These are phyloP conservation scores for Dryobates pubescens DNA, from an alignment of 2,797 vertebrate genomes.

Conservation along the genomic window DNA sequence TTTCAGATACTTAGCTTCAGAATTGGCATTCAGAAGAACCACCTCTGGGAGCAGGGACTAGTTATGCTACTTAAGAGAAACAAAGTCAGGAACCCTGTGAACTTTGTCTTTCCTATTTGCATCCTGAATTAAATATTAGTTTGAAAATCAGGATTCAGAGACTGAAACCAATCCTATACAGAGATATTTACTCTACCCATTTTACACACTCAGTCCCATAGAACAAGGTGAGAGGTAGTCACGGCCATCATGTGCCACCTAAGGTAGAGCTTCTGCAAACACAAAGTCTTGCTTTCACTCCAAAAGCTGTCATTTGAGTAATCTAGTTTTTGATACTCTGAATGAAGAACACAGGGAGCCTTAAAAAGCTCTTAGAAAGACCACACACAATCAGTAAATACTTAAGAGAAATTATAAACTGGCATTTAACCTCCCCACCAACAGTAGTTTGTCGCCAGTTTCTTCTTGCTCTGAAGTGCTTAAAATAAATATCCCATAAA, in stretches of 20 bases:
- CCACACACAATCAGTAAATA: not conserved
- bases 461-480: not conserved
- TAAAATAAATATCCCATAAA: not conserved
- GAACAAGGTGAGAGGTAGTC: not conserved
- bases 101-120: not conserved
- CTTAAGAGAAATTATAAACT: not conserved
- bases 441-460: not conserved
- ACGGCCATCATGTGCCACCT: not conserved
- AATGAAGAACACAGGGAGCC: not conserved
- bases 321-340: not conserved
- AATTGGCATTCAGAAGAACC: not conserved
- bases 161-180: not conserved
- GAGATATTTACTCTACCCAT: not conserved
- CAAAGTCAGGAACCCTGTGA: not conserved
- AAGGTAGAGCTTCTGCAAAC: not conserved
- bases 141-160: not conserved
- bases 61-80: not conserved
- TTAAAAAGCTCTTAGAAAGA: not conserved
- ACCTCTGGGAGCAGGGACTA: not conserved
- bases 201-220: not conserved
- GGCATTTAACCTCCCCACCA: not conserved
- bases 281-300: not conserved
- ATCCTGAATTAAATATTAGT: not conserved
- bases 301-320: not conserved
- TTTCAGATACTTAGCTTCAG: not conserved